A percentile compares a stretch with the other conserved stretches of the same genome.
phyloP scores from a whole-genome alignment of 1,140 invertebrate species.

The Lamellibrachia luymesi region DNA sequence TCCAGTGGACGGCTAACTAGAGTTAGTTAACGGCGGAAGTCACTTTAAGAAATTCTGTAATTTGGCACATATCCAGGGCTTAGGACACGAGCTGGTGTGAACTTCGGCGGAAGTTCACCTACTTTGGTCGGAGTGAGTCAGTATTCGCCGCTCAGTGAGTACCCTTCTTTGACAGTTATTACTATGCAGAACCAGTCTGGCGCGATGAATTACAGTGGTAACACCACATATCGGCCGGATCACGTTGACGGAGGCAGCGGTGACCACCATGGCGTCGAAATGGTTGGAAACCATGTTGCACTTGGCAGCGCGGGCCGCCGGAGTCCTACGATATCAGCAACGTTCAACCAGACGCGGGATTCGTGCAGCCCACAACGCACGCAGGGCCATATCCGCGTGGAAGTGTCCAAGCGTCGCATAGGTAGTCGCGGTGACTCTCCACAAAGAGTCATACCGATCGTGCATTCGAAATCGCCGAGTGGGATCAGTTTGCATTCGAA shows the following conservation, averaged over 20 bases:
- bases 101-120: background rate
- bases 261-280: background rate
- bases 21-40: background rate
- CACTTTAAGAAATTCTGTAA: background rate
- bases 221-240: background rate
- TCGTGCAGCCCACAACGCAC: background rate
- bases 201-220: background rate
- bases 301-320: background rate
- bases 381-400: background rate
- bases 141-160: background rate
- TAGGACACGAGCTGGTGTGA: background rate
- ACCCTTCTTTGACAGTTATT: background rate
- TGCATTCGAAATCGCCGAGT: background rate
- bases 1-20: background rate
- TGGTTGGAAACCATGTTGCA: background rate
- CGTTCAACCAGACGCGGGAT: slow-evolving; percentile 2
- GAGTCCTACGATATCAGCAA: background rate
- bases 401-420: background rate
- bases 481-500: background rate
- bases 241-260: background rate
- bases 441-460: background rate
- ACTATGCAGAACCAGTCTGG: background rate
- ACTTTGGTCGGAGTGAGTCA: background rate
- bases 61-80: background rate
- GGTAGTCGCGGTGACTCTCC: background rate